These are phyloP conservation scores for Leuctra nigra DNA, from an alignment of 2,888 invertebrate genomes.

Conservation along the genomic window DNA sequence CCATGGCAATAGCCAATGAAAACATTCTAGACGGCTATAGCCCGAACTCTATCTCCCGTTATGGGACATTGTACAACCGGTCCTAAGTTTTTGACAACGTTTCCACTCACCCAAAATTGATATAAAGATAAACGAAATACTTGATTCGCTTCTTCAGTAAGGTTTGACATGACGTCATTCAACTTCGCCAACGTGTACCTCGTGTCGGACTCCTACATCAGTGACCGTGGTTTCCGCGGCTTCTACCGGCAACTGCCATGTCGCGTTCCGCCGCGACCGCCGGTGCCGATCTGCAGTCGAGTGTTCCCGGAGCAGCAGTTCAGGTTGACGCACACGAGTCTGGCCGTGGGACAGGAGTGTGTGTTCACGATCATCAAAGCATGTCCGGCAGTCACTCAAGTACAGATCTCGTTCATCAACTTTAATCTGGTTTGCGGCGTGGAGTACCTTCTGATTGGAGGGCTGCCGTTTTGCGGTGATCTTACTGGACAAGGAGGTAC, in stretches of 20 bases:
- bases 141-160: conserved; percentile 33
- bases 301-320: conserved; percentile 3
- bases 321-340: not conserved
- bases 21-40: too few relatives aligned
- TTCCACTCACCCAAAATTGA: too few relatives aligned
- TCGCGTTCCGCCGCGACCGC: conserved; percentile 18
- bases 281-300: conserved; percentile 5
- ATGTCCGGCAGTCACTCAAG: conserved; percentile 36
- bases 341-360: not conserved
- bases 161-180: conserved; percentile 35
- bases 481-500: conserved; percentile 36
- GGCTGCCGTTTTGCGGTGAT: conserved; percentile 36
- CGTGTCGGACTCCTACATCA: conserved; percentile 37
- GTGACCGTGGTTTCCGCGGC: conserved; percentile 42
- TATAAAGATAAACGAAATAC: too few relatives aligned
- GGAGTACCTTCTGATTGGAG: conserved; percentile 36
- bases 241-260: conserved; percentile 41
- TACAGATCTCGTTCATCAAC: conserved; percentile 35
- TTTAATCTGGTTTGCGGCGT: conserved; percentile 37
- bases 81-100: too few relatives aligned
- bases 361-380: not conserved
- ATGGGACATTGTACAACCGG: too few relatives aligned
- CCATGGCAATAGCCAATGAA: too few relatives aligned
- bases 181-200: conserved; percentile 40
- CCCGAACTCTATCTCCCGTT: too few relatives aligned